Evolutionary conservation across 1,140 invertebrate species (phyloP).

Genomic region (Drosophila chauvacae): DNA sequence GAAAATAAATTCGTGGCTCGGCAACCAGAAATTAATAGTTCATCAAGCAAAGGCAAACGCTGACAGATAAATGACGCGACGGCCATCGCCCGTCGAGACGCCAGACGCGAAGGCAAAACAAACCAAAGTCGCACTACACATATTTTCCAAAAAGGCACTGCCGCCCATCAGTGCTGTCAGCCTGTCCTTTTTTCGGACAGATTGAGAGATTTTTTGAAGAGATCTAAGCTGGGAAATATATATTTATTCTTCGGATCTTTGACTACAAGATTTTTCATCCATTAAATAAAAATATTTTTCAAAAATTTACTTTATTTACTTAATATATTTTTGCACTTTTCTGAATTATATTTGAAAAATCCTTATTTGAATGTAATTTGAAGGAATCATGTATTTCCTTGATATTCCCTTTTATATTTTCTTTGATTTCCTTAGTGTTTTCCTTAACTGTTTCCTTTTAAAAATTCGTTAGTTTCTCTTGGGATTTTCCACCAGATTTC

Average conservation of each 20-base stretch:
- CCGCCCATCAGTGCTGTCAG: slow-evolving; percentile 9
- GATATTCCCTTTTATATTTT: not conserved
- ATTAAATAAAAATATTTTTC: no score
- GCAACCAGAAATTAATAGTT: slow-evolving; percentile 74
- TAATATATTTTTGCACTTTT: not conserved
- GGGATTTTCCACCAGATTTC: not conserved
- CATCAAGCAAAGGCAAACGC: slow-evolving; percentile 58
- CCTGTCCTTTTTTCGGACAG: not conserved
- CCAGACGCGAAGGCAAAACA: slow-evolving; percentile 48
- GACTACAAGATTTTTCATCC: no score
- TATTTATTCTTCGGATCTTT: not conserved
- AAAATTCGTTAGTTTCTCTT: no score
- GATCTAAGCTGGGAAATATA: not conserved
- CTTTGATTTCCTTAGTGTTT: not conserved
- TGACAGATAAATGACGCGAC: slow-evolving; percentile 74
- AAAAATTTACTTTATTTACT: not conserved
- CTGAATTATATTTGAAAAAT: no score
- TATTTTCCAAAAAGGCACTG: slow-evolving; percentile 53
- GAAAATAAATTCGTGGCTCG: slow-evolving; percentile 64
- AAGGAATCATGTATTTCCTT: not conserved
- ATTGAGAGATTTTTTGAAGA: not conserved
- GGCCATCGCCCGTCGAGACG: slow-evolving; percentile 52
- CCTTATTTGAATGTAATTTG: not conserved
- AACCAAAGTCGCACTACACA: slow-evolving; percentile 36
- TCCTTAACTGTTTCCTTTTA: not conserved